Percentiles rank a stretch among this genome's conserved stretches.
phyloP scores from a whole-genome alignment of 92 coral and sea anemone species.

The Desmophyllum pertusum region DNA sequence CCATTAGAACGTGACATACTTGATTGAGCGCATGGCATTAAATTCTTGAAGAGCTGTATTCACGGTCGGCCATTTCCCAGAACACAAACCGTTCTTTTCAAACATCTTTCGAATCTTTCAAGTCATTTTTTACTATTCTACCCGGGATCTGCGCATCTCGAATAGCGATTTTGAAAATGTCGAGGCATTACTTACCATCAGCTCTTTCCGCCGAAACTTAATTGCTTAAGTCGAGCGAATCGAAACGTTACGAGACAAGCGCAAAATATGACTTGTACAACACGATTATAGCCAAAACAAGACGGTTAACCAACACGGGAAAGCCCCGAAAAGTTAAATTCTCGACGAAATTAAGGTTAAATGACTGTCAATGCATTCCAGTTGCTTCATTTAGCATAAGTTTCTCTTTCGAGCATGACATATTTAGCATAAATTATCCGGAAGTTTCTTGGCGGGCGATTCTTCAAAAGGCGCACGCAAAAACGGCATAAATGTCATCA shows the following conservation, averaged over 20 bases:
- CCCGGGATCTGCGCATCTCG: not conserved
- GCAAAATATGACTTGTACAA: not conserved
- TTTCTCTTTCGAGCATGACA: not conserved
- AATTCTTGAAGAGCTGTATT: not conserved
- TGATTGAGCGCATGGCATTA: not conserved
- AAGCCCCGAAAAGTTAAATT: not conserved
- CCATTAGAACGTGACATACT: not conserved
- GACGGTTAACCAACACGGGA: not conserved
- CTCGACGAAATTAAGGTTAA: not conserved
- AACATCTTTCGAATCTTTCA: not conserved
- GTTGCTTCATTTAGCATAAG: not conserved
- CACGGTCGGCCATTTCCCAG: not conserved
- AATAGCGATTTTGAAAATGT: not conserved
- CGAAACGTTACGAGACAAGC: conserved; percentile 9
- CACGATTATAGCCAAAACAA: not conserved
- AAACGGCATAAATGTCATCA: not conserved
- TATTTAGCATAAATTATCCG: conserved; percentile 25
- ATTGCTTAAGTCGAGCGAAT: conserved; percentile 13
- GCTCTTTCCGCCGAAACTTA: not conserved
- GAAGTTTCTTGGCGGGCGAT: conserved; percentile 25
- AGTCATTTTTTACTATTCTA: not conserved
- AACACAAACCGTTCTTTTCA: not conserved
- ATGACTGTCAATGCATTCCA: not conserved
- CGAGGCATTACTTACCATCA: not conserved
- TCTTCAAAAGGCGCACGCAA: not conserved